These are phyloP conservation scores for Muscicapa comitata DNA, from an alignment of 2,797 vertebrate genomes.

Conservation along the genomic window DNA sequence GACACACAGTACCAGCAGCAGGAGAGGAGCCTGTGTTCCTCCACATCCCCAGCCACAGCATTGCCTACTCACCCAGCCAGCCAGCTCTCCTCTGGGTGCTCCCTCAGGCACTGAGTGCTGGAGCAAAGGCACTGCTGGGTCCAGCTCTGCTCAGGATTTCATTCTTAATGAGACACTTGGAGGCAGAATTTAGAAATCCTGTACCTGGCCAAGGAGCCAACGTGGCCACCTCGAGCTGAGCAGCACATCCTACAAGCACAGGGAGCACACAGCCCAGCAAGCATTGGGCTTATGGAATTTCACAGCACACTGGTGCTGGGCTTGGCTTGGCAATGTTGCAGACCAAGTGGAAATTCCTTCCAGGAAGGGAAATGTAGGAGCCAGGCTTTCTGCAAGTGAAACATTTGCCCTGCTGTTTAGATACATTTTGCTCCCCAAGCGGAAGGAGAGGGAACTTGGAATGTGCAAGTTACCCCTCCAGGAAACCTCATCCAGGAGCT, in stretches of 20 bases:
- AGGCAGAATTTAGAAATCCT: not conserved
- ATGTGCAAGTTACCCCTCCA: accelerated
- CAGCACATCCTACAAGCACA: not conserved
- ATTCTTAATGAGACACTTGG: accelerated
- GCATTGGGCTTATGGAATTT: accelerated
- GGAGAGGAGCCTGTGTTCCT: accelerated
- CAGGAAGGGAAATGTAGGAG: not conserved
- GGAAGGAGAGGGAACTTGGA: not conserved
- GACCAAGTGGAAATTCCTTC: not conserved
- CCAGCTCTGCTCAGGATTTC: not conserved
- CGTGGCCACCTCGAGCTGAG: accelerated
- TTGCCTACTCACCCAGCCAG: accelerated
- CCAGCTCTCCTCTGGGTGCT: not conserved
- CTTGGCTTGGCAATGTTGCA: not conserved
- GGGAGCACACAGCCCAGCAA: not conserved
- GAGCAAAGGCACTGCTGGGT: not conserved
- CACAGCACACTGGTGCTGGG: not conserved
- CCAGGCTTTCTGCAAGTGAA: not conserved
- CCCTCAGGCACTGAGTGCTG: not conserved
- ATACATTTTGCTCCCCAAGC: not conserved
- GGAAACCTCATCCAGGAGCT: not conserved
- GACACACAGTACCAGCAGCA: accelerated
- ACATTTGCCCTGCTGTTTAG: not conserved
- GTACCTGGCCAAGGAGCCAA: not conserved
- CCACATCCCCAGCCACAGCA: not conserved